Evolutionary conservation across 37 sponge, comb jelly and placozoan genomes (phyloP).

Genomic region (Geodia barretti): DNA sequence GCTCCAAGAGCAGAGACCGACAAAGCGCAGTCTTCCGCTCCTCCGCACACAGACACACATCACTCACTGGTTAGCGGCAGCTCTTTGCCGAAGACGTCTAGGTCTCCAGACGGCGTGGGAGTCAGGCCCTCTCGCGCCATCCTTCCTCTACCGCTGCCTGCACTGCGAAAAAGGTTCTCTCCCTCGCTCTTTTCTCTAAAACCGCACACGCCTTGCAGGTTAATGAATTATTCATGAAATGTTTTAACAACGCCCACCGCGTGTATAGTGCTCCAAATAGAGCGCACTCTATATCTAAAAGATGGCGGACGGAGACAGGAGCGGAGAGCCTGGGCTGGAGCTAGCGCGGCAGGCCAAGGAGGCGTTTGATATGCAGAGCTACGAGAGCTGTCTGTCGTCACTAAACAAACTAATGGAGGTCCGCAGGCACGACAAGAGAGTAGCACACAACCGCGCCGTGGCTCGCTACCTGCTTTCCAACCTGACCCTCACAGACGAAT

Average conservation of each 20-base stretch:
- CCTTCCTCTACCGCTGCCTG: background rate
- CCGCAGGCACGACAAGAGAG: slow-evolving; percentile 65
- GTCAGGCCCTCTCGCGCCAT: background rate
- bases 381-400: slow-evolving; percentile 82
- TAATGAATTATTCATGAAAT: no score
- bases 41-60: no score
- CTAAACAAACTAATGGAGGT: slow-evolving; percentile 77
- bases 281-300: background rate
- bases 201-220: no score
- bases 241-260: no score
- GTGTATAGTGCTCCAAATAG: slow-evolving; percentile 3
- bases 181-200: no score
- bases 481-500: slow-evolving; percentile 87
- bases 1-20: no score
- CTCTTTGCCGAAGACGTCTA: slow-evolving; percentile 75
- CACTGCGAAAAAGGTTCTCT: background rate
- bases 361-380: slow-evolving; percentile 64
- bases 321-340: slow-evolving; percentile 48
- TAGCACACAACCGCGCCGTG: slow-evolving; percentile 85
- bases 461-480: slow-evolving; percentile 84
- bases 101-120: slow-evolving; percentile 19
- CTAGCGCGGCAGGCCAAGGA: slow-evolving; percentile 63
- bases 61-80: slow-evolving; percentile 57
- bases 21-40: no score
- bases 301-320: background rate